These are phyloP conservation scores for Endotricha flammealis DNA, from an alignment of 2,888 invertebrate genomes.

Conservation along the genomic window DNA sequence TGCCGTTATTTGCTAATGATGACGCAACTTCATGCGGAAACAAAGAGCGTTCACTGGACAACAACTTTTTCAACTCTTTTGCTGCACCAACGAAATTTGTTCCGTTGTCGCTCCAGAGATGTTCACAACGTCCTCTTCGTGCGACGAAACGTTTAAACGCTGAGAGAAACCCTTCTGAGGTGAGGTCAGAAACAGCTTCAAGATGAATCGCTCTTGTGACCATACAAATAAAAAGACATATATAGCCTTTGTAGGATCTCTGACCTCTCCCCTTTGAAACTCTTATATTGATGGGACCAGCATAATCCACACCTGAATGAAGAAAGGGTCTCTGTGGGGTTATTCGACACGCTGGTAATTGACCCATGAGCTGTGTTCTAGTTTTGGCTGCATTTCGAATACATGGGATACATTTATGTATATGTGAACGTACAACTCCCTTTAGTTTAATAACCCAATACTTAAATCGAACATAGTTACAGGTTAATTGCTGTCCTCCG, in stretches of 20 bases:
- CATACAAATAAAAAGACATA: not conserved
- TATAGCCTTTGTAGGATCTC: not conserved
- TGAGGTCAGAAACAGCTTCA: not conserved
- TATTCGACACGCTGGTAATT: conserved; percentile 6
- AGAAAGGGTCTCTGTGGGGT: conserved; percentile 7
- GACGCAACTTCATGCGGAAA: not conserved
- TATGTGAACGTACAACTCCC: conserved; percentile 3
- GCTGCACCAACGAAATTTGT: too few relatives aligned
- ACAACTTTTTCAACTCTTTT: not conserved
- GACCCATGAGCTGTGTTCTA: conserved; percentile 6
- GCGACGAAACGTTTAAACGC: conserved; percentile 1
- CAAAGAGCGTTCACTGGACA: not conserved
- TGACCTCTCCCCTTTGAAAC: not conserved
- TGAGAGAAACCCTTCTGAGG: not conserved
- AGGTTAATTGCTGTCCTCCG: conserved; percentile 8
- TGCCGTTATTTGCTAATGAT: not conserved
- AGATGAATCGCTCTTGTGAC: not conserved
- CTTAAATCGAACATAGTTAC: too few relatives aligned
- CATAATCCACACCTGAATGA: not conserved
- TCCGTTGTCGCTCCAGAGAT: conserved; percentile 10
- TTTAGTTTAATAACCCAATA: conserved; percentile 2
- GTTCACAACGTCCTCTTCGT: conserved; percentile 3
- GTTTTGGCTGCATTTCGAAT: conserved; percentile 7
- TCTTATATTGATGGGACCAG: not conserved
- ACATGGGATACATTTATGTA: conserved; percentile 7